A percentile compares a stretch with the other conserved stretches of the same genome.
These are phyloP conservation scores for Holothuria leucospilota DNA, from an alignment of 53 echinoderm and acorn worm genomes.

Conservation along the genomic window DNA sequence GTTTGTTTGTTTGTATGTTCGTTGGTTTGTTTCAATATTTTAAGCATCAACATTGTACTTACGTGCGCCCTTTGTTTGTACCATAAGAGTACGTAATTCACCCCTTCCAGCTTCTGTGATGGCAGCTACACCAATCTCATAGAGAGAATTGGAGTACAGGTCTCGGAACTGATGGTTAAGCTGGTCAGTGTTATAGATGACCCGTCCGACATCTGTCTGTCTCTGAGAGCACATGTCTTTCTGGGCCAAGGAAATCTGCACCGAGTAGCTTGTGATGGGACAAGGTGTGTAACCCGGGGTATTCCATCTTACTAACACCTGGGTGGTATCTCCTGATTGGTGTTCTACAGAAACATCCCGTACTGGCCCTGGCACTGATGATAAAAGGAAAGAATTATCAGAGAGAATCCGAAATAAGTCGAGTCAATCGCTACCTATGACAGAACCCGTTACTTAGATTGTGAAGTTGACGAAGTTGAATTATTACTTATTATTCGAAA, in stretches of 20 bases:
- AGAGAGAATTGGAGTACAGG: constrained; percentile 13
- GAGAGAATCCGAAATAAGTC: too few relatives aligned
- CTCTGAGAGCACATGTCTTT: constrained; percentile 34
- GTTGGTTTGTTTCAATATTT: too few relatives aligned
- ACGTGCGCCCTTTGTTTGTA: constrained; percentile 18
- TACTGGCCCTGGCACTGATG: too few relatives aligned
- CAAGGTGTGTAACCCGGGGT: constrained; percentile 27
- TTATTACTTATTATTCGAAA: too few relatives aligned
- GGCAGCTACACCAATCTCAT: constrained; percentile 23
- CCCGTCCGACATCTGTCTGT: neutral
- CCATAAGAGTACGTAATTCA: neutral
- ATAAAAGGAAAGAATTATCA: too few relatives aligned
- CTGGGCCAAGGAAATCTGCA: neutral
- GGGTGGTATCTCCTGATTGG: neutral
- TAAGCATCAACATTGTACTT: neutral
- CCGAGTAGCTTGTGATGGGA: neutral
- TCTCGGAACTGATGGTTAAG: constrained; percentile 2
- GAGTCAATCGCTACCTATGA: too few relatives aligned
- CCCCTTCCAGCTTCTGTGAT: constrained; percentile 29
- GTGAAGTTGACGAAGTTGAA: too few relatives aligned
- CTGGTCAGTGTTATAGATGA: constrained; percentile 1
- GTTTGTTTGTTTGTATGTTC: too few relatives aligned
- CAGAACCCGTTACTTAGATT: too few relatives aligned
- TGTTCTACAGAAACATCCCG: constrained; percentile 33
- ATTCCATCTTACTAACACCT: constrained; percentile 33